Evolutionary conservation across 2,797 vertebrate species (phyloP), one percentile per base, ranked within the genome.

Genomic region (Sebastes cheni): DNA sequence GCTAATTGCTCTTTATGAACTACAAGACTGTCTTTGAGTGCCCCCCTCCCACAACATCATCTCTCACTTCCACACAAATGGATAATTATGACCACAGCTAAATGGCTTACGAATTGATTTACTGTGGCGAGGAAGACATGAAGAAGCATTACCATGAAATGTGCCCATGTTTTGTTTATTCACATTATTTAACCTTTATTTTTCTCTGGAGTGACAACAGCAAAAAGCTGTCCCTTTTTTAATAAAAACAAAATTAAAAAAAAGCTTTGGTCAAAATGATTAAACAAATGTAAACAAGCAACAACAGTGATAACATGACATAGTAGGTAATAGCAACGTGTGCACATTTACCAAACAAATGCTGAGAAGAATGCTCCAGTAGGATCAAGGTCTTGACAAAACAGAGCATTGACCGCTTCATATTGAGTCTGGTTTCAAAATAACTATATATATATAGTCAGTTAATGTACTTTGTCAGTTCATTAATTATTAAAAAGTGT

Each of bases 1-100:
- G 80, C 89, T 93, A 94, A 95, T 94, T 93, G 90, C 89, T 92
- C 90, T 93, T 92, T 90, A 91, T 89, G 90, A 92, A 93, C 86
- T 90, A 90, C 86, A 91, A 86, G 90, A 80, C 85, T 82, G 88
- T 87, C 81, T 92, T 79, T 87, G 83, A 89, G 75, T 81, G 70
- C 22, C 50, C 70, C 22, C 34, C 54, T 23, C 70, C 62, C 70
- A 61, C 79, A 84, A 64, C 77, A 89, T 89, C 87, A 86, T 88
- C 72, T 81, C 78, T 81, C 75, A 79, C 79, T 87, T 87, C 79
- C 81, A 80, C 78, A 83, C 70, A 86, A 88, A 89, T 83, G 75
- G 87, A 79, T 85, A 88, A 92, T 91, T 89, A 88, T 85, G 77
- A 85, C 83, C 90, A 79, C 56, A 72, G 82, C 79, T 90, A 84